Evolutionary conservation across 2,797 vertebrate genomes (phyloP), one percentile per base, ranked within the genome.

Genomic region (Zenarchopterus dispar): DNA sequence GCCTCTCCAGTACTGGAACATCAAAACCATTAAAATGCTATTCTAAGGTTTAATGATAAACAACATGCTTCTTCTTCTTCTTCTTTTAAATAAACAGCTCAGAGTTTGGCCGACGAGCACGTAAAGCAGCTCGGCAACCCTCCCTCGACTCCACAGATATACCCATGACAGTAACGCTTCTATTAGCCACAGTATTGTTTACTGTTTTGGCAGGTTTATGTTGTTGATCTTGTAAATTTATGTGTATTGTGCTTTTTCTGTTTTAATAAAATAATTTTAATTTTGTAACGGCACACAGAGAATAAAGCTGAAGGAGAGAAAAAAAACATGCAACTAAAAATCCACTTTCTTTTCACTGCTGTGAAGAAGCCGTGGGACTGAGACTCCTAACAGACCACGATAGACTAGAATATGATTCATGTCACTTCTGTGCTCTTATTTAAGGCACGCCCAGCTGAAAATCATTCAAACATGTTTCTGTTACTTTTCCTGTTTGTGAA

Each of bases 371-470:
- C 10, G 0, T 4, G 60, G 64, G 11, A 8, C 13, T 42, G 53
- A 18, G 43, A 28, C 43, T 46, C 44, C 17, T 7, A 72, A 42
- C 48, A 39, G 19, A 78, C 58, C 45, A 31, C 22, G 1, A 10
- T 52, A 50, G 62, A 67, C 44, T 56, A 62, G 57, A 48, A 47
- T 43, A 3, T 54, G 72, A 64, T 65, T 68, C 0, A 55, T 52
- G 67, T 50, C 17, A 53, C 44, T 55, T 78, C 28, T 8, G 11
- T 43, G 66, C 48, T 33, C 17, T 50, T 4, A 53, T 66, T 26
- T 18, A 41, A 8, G 63, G 26, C 65, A 66, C 67, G 23, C 65
- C 68, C 57, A 1, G 2, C 16, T 19, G 48, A 8, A 56, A 62
- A 48, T 17, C 41, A 59, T 22, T 47, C 23, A 16, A 19, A 13